Evolutionary conservation across 1,140 invertebrate genomes (phyloP).

Genomic region (Drosophila saltans): DNA sequence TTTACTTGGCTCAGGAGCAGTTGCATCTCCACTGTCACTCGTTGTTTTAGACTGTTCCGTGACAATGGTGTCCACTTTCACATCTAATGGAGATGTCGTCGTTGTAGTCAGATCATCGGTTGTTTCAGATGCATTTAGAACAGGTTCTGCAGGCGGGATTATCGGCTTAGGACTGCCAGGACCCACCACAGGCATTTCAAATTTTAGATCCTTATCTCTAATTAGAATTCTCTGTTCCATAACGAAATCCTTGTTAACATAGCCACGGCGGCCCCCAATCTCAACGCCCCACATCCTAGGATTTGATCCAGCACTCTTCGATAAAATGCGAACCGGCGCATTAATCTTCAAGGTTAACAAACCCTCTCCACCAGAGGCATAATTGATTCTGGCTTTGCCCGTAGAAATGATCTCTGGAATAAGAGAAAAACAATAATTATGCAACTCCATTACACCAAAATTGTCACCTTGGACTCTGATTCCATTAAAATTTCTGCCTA

Average conservation of each 20-base stretch:
- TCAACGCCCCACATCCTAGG: conserved; percentile 89
- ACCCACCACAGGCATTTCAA: conserved; percentile 56
- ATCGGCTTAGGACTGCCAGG: conserved; percentile 25
- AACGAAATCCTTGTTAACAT: conserved; percentile 86
- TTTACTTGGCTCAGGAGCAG: conserved; percentile 47
- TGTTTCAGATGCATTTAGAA: conserved; percentile 62
- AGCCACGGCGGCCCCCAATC: conserved; percentile 88
- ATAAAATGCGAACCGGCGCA: conserved; percentile 87
- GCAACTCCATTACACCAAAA: conserved; percentile 23
- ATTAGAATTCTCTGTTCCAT: conserved; percentile 57
- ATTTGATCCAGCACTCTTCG: conserved; percentile 88
- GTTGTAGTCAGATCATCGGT: conserved; percentile 31
- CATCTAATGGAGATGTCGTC: conserved; percentile 19
- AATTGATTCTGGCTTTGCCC: conserved; percentile 86
- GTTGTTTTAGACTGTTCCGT: conserved; percentile 47
- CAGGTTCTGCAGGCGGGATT: neutral
- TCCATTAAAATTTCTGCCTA: conserved; percentile 21
- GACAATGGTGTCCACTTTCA: conserved; percentile 47
- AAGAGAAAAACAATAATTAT: conserved; percentile 21
- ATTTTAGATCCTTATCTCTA: conserved; percentile 42
- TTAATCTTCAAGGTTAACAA: conserved; percentile 87
- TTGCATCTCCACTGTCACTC: conserved; percentile 19
- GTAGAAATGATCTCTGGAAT: conserved; percentile 86
- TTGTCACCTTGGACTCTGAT: conserved; percentile 21
- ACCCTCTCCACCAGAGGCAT: conserved; percentile 85